Base-by-base conservation (phyloP, 2,797 vertebrate genomes). In the Crypturellus tataupa region DNA sequence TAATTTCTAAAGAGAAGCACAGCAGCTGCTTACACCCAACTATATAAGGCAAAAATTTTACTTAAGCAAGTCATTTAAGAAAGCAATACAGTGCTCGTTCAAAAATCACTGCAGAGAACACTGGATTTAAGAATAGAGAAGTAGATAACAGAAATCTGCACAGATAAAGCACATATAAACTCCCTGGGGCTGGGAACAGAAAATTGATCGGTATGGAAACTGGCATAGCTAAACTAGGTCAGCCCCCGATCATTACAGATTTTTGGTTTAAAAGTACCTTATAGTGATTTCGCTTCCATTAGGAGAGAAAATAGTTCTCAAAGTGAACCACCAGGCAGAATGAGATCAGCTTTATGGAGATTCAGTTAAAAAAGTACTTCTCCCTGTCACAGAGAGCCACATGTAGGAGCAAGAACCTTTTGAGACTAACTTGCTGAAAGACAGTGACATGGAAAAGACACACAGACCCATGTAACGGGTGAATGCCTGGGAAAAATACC, bases 191-290 rank as follows among this genome's bases (percentile, higher is more conserved):
- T 25, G 83, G 86, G 79, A 85, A 90, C 44, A 65, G 33, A 53
- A 87, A 80, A 14, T 6, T 40, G 62, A 90, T 87, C 75, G 59
- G 71, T 95, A 71, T 2, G 25, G 84, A 93, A 92, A 58, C 49
- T 59, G 37, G 17, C 76, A 86, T 14, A 4, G 1, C 24, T 64
- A 37, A 80, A 83, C 10, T 55, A 55, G 44, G 65, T 65, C 84
- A 87, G 65, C 20, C 56, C 40, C 73, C 62, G 39, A 20, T 39
- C 84, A 33, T 31, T 69, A 51, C 18, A 37, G 3, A 1, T 29
- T 82, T 71, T 64, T 37, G 12, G 12, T 40, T 44, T 77, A 9
- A 25, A 2, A 86, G 63, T 16, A 73, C 56, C 19, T 71, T 53
- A 18, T 20, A 56, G 25, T 33, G 55, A 40, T 88, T 58, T 55